phyloP scores from a whole-genome alignment of 2,113 vertebrate genomes.

The Egretta garzetta region DNA sequence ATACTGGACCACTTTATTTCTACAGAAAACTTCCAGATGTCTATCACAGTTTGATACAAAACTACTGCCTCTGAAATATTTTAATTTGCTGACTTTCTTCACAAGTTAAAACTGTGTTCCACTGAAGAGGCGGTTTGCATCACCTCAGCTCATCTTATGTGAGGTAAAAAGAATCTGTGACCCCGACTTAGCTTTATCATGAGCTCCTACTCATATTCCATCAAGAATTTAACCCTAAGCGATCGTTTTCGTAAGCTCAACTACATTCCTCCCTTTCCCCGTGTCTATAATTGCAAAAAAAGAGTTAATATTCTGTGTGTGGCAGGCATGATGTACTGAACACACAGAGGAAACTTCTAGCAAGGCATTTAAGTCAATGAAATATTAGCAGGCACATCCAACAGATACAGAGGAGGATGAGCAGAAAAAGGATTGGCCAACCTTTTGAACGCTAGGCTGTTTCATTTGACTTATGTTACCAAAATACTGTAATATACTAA shows the following conservation, averaged over 20 bases:
- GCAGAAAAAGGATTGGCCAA: not conserved
- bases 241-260: not conserved
- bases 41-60: not conserved
- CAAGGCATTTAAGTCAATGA: not conserved
- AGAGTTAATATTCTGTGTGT: not conserved
- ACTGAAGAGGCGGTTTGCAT: not conserved
- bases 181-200: not conserved
- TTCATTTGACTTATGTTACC: conserved; percentile 5
- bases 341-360: not conserved
- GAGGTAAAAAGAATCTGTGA: not conserved
- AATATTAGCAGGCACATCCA: not conserved
- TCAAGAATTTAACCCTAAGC: not conserved
- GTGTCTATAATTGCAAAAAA: not conserved
- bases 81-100: not conserved
- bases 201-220: not conserved
- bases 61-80: not conserved
- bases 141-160: not conserved
- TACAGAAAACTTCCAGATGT: conserved; percentile 11
- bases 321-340: not conserved
- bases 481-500: not conserved
- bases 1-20: not conserved
- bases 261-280: not conserved
- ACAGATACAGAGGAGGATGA: not conserved
- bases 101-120: not conserved
- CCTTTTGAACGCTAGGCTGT: not conserved